phyloP scores from a whole-genome alignment of 2,888 invertebrate genomes.

The Sesamia inferens region DNA sequence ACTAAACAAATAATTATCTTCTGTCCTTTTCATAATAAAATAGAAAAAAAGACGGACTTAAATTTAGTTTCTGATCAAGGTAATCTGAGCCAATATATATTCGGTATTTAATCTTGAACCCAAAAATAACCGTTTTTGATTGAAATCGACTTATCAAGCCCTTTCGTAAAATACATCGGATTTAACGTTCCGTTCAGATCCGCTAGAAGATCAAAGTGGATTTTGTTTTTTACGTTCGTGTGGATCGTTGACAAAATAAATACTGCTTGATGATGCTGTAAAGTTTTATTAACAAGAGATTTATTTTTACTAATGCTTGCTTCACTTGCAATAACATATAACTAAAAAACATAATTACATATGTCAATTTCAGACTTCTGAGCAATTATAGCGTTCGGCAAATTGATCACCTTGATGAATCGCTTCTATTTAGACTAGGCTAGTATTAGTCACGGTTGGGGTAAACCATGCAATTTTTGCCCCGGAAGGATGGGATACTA shows the following conservation, averaged over 20 bases:
- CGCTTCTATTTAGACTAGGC: neutral
- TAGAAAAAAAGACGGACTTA: no score
- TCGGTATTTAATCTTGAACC: conserved; percentile 8
- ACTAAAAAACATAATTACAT: no score
- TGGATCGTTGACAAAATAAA: conserved; percentile 40
- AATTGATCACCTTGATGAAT: neutral
- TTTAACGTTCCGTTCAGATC: conserved; percentile 46
- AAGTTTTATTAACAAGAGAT: conserved; percentile 41
- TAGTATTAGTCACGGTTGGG: neutral
- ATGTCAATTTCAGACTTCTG: no score
- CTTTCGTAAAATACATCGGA: conserved; percentile 54
- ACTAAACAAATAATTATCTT: no score
- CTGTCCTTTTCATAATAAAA: no score
- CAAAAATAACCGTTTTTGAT: conserved; percentile 48
- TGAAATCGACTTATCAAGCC: conserved; percentile 40
- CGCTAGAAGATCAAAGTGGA: conserved; percentile 53
- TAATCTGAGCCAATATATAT: no score
- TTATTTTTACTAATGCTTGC: neutral
- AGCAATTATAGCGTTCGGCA: no score
- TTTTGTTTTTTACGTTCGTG: conserved; percentile 50
- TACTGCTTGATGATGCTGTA: conserved; percentile 38
- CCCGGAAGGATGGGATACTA: no score
- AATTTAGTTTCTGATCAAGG: no score
- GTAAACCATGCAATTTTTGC: neutral
- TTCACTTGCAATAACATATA: no score